phyloP scores from a whole-genome alignment of 2,888 invertebrate genomes.

The Unio pictorum region DNA sequence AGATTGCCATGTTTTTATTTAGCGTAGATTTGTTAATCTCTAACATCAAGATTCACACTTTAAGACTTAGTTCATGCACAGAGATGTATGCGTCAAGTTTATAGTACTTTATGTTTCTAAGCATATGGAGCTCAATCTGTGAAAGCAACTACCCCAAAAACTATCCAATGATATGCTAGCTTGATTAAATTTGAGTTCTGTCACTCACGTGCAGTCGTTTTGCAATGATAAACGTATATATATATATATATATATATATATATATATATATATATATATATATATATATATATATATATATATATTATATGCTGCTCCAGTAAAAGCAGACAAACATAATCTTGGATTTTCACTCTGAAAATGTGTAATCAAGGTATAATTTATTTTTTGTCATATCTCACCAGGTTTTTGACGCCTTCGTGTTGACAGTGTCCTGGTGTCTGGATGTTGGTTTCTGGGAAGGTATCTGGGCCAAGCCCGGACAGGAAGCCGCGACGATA shows the following conservation, averaged over 20 bases:
- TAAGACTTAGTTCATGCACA: too few species aligned
- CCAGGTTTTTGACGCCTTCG: constrained; percentile 62
- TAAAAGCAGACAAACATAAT: neutral
- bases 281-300: neutral
- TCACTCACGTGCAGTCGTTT: too few species aligned
- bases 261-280: neutral
- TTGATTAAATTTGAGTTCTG: too few species aligned
- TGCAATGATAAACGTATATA: neutral
- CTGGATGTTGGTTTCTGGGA: constrained; percentile 62
- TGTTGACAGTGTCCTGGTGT: constrained; percentile 61
- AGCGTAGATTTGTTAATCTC: too few species aligned
- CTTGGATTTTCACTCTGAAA: neutral
- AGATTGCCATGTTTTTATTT: too few species aligned
- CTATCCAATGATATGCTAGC: too few species aligned
- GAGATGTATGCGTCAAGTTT: too few species aligned
- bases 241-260: neutral
- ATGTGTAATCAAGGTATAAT: too few species aligned
- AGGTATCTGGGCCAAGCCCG: constrained; percentile 64
- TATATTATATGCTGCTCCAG: neutral
- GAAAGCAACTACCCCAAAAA: too few species aligned
- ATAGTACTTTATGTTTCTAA: too few species aligned
- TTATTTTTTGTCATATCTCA: neutral
- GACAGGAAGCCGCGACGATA: constrained; percentile 59
- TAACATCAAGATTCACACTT: too few species aligned
- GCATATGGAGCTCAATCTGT: too few species aligned